phyloP scores from a whole-genome alignment of 1,140 invertebrate species.

The Lasioglossum baleicum region DNA sequence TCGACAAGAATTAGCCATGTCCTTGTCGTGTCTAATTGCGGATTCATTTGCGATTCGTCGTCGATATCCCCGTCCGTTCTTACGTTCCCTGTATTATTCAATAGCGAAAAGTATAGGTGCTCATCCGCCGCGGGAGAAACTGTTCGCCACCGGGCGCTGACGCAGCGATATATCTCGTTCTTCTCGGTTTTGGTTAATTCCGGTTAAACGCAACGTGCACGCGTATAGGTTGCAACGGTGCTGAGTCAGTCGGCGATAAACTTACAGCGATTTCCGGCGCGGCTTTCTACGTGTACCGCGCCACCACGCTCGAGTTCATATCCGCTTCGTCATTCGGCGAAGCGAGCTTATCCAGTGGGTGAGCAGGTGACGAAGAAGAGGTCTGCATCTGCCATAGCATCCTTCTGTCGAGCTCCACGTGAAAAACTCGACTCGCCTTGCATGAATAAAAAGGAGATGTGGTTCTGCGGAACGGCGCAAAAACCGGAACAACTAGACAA shows the following conservation, averaged over 20 bases:
- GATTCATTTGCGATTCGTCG: background rate
- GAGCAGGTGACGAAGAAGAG: background rate
- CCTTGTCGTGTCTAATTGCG: background rate
- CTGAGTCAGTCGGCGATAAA: slow-evolving; percentile 48
- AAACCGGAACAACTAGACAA: too few species aligned
- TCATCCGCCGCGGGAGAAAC: background rate
- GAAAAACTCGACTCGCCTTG: background rate
- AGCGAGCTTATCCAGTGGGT: background rate
- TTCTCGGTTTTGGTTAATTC: slow-evolving; percentile 19
- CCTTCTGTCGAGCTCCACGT: background rate
- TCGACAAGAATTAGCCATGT: background rate
- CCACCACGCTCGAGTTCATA: slow-evolving; percentile 23
- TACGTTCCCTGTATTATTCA: background rate
- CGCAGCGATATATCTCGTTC: background rate
- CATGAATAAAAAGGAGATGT: background rate
- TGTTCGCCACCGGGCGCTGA: background rate
- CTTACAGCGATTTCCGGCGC: slow-evolving; percentile 34
- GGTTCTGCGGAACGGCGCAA: background rate
- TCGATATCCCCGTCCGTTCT: background rate
- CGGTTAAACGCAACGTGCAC: slow-evolving; percentile 12
- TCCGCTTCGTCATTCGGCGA: slow-evolving; percentile 28
- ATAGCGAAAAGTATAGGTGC: background rate
- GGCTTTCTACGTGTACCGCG: slow-evolving; percentile 23
- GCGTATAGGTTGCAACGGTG: slow-evolving; percentile 11
- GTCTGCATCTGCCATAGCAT: background rate